Evolutionary conservation across 2,797 vertebrate genomes (phyloP), one percentile per base, ranked within the genome.

Genomic region (Corythornis leucogaster): DNA sequence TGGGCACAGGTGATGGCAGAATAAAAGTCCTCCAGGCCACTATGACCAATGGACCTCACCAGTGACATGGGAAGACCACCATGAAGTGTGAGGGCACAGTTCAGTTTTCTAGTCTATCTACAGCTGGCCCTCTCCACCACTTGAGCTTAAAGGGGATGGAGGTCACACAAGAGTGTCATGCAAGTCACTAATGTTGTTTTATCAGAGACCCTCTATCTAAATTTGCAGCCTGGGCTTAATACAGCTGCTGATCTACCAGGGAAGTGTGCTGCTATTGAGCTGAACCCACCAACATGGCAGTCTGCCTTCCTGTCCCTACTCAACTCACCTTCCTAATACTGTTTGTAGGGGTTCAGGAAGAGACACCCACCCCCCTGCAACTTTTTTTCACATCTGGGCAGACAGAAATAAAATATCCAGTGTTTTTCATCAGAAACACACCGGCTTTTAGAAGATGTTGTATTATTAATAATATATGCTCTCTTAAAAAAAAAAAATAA

Each of bases 101-200:
- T 87, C 55, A 76, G 31, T 59, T 83, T 85, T 74, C 54, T 17
- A 82, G 54, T 64, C 64, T 66, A 28, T 53, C 59, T 87, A 26
- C 31, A 76, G 57, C 64, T 50, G 7, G 8, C 50, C 14, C 5
- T 67, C 26, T 87, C 33, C 58, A 90, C 43, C 45, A 25, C 31
- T 43, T 16, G n/a, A 35, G 10, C 19, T 87, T 86, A n/a, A 77
- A 30, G 80, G 59, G 17, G 55, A 83, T 6, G 2, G 16, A 84
- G 53, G 31, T 80, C 46, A 57, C 0, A 0, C 75, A 46, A 3
- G 0, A 1, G 0, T 33, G 30, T 55, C 63, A 45, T 11, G 16
- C 42, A 83, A 86, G 55, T 73, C 58, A 77, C 55, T 73, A 3
- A 50, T 86, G 30, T 55, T 79, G 66, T 75, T 95, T 87, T 59